Conservation (phyloP, 2,888 invertebrate species). For the Cetonia aurata region DNA sequence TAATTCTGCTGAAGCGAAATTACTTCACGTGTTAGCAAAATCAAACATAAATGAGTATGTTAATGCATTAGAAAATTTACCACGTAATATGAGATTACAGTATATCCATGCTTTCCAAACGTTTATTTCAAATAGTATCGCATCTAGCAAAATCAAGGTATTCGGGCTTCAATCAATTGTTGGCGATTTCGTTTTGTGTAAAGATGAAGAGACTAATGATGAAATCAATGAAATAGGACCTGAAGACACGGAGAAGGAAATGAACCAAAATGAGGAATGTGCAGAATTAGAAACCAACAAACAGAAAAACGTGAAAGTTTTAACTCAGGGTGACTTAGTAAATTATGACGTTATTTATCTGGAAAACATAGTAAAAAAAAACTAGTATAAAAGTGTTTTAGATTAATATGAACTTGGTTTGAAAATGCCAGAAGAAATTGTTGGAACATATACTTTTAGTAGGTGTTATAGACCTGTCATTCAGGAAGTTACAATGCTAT, state of each 20-base stretch:
- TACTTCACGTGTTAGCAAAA: constrained; percentile 74
- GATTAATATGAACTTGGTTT: constrained; percentile 78
- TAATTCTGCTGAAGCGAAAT: constrained; percentile 75
- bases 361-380: constrained; percentile 76
- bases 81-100: constrained; percentile 86
- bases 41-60: constrained; percentile 72
- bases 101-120: constrained; percentile 98
- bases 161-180: constrained; percentile 77
- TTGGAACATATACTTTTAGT: constrained; percentile 81
- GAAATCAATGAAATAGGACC: constrained; percentile 41
- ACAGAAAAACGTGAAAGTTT: constrained; percentile 67
- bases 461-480: constrained; percentile 87
- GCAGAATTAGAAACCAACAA: constrained; percentile 43
- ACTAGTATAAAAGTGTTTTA: constrained; percentile 82
- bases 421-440: constrained; percentile 77
- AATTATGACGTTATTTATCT: constrained; percentile 85
- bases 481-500: constrained; percentile 73
- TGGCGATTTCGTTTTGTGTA: constrained; percentile 81
- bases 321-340: constrained; percentile 78
- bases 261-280: constrained; percentile 20
- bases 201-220: constrained; percentile 48
- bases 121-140: constrained; percentile 89
- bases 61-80: constrained; percentile 76
- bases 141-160: constrained; percentile 79
- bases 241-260: constrained; percentile 29